Base-by-base conservation (phyloP, 2,888 invertebrate genomes). In the Cordilura impudica region DNA sequence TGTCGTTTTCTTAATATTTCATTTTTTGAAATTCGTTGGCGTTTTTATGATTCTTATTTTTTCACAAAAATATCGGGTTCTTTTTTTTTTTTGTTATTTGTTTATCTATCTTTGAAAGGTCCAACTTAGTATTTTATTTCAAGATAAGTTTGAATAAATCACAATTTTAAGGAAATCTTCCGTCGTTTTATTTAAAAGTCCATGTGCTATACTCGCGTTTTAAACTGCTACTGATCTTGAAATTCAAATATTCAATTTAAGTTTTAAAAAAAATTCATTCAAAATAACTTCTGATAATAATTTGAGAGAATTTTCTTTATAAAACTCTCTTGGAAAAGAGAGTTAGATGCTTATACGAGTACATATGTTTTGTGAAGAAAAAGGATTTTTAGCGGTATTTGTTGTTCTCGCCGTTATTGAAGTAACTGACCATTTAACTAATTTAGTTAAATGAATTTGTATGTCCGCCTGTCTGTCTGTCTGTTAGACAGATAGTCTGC, bases 171-270 rank as follows among this genome's bases (percentile, higher is more conserved):
- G 18, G 18, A 16, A 53, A 45, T 8, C 8, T 39, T 47, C 60
- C 75, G 71, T 53, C 75, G 71, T 45, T 31, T 73, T 56, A 14
- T 7, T n/a, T 19, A 58, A 67, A 67, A 63, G 54, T 56, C 71
- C 67, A 71, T 75, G 75, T 75, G 71, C 53, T 63, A 39, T 31
- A 56, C 56, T 75, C 71, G 79, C 71, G 71, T 67, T 72, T 72
- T 21, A 75, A 75, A 72, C 75, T 75, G 79, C 79, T 75, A 79
- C 79, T 79, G 79, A 79, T 79, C 71, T 72, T 79, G 75, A 79
- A 79, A 75, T 71, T 75, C 31, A 61, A 71, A 53, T 66, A 61
- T 60, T 74, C 53, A 54, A 10, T 73, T 66, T 51, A 66, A 71
- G 35, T 71, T 51, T 79, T 49, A 39, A 60, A 74, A n/a, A n/a